Conservation (phyloP, 2,888 invertebrate genomes). For the Timema cristinae region DNA sequence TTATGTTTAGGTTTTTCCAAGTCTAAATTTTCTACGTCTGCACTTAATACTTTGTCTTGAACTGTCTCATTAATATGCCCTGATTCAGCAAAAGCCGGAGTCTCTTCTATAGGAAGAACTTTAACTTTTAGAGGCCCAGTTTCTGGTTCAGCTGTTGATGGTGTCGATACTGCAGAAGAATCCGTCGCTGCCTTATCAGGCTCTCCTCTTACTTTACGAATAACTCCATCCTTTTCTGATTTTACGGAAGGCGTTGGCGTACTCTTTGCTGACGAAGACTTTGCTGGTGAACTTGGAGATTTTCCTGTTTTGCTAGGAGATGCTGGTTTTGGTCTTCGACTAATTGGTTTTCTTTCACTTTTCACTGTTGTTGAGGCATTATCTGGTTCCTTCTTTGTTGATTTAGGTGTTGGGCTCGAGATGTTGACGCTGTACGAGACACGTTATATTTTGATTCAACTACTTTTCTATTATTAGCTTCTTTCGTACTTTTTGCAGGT, state of each 20-base stretch:
- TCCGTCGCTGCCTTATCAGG: constrained; percentile 52
- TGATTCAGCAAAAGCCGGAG: no score
- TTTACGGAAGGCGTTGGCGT: constrained; percentile 51
- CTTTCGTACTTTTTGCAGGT: constrained; percentile 84
- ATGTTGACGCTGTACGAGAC: constrained; percentile 24
- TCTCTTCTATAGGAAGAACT: neutral
- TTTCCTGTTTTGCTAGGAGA: constrained; percentile 47
- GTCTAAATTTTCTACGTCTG: no score
- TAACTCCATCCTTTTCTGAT: constrained; percentile 51
- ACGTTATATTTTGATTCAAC: constrained; percentile 65
- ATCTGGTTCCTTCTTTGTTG: constrained; percentile 35
- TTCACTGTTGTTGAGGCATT: constrained; percentile 30
- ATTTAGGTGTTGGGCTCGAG: constrained; percentile 41
- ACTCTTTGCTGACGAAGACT: constrained; percentile 53
- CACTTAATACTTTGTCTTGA: no score
- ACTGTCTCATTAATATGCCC: no score
- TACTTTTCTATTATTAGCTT: constrained; percentile 81
- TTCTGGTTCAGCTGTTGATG: constrained; percentile 55
- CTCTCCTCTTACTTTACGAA: constrained; percentile 60
- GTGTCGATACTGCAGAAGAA: constrained; percentile 64
- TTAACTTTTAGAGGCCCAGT: constrained; percentile 35
- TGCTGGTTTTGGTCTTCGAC: constrained; percentile 61
- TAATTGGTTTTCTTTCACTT: constrained; percentile 67
- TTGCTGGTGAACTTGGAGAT: constrained; percentile 62
- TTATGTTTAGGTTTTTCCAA: no score